phyloP scores from a whole-genome alignment of 2,888 invertebrate species.

The Ectropis crepuscularia region DNA sequence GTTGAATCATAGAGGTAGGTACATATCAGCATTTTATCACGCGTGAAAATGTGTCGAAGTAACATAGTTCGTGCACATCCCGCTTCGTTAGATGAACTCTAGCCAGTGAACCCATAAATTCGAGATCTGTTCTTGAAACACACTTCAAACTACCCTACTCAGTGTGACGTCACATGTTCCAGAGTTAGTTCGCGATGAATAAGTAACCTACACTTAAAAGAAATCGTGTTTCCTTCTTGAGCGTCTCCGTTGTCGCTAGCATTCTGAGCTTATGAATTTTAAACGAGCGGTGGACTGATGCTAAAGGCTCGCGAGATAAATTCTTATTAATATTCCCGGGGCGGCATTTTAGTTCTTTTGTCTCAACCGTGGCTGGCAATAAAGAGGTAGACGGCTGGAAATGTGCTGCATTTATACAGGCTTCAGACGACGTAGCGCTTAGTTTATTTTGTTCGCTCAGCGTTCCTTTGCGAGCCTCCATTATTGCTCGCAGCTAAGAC shows the following conservation, averaged over 20 bases:
- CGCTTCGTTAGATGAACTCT: neutral
- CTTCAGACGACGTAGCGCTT: slow-evolving; percentile 59
- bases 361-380: slow-evolving; percentile 71
- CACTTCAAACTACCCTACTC: slow-evolving; percentile 48
- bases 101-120: slow-evolving; percentile 17
- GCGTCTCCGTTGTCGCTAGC: slow-evolving; percentile 40
- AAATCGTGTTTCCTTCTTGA: slow-evolving; percentile 45
- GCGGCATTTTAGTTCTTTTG: slow-evolving; percentile 75
- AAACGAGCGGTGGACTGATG: slow-evolving; percentile 47
- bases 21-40: too few species aligned
- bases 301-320: slow-evolving; percentile 63
- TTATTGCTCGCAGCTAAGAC: slow-evolving; percentile 75
- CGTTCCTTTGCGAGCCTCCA: slow-evolving; percentile 72
- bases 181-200: slow-evolving; percentile 63
- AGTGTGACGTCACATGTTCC: slow-evolving; percentile 56
- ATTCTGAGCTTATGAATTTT: slow-evolving; percentile 55
- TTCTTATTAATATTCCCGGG: slow-evolving; percentile 75
- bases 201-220: slow-evolving; percentile 62
- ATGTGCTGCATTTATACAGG: slow-evolving; percentile 79
- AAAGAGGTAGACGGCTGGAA: slow-evolving; percentile 77
- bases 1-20: too few species aligned
- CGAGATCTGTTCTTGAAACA: slow-evolving; percentile 50
- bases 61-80: neutral
- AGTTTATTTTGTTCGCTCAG: slow-evolving; percentile 73
- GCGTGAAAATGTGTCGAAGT: too few species aligned